A percentile compares a stretch with the other conserved stretches of the same genome.
Evolutionary conservation across 2,888 invertebrate species (phyloP).

Genomic region (Hypolimnas misippus): DNA sequence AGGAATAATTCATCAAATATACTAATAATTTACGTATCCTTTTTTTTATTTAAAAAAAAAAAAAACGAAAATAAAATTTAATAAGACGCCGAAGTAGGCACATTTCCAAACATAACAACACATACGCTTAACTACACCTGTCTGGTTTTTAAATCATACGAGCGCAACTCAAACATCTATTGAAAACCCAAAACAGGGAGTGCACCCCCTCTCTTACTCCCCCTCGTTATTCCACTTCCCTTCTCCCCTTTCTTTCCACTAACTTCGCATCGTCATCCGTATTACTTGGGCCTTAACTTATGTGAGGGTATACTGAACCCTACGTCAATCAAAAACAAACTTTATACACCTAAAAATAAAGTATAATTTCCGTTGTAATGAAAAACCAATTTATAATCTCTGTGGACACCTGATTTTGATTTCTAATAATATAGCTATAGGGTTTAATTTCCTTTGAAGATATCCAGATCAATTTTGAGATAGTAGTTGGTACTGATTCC

Average conservation of each 20-base stretch:
- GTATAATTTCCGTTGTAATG: constrained; percentile 44
- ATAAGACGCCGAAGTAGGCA: background rate
- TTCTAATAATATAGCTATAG: constrained; percentile 43
- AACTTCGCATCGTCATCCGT: constrained; percentile 83
- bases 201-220: constrained; percentile 51
- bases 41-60: too few species aligned
- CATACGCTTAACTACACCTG: constrained; percentile 65
- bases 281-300: constrained; percentile 83
- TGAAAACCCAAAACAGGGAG: constrained; percentile 83
- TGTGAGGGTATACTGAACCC: constrained; percentile 68
- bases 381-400: constrained; percentile 69
- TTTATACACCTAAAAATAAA: constrained; percentile 25
- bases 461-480: constrained; percentile 78
- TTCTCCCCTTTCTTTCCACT: constrained; percentile 81
- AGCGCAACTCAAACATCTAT: constrained; percentile 79
- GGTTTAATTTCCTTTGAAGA: constrained; percentile 50
- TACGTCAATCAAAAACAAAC: constrained; percentile 46
- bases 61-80: too few species aligned
- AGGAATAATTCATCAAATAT: too few species aligned
- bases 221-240: constrained; percentile 73
- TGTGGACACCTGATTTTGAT: constrained; percentile 50
- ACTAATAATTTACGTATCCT: too few species aligned
- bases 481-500: constrained; percentile 81
- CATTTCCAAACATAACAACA: constrained; percentile 18
- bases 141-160: constrained; percentile 73